phyloP scores from a whole-genome alignment of 2,113 vertebrate species.

The Myxocyprinus asiaticus region DNA sequence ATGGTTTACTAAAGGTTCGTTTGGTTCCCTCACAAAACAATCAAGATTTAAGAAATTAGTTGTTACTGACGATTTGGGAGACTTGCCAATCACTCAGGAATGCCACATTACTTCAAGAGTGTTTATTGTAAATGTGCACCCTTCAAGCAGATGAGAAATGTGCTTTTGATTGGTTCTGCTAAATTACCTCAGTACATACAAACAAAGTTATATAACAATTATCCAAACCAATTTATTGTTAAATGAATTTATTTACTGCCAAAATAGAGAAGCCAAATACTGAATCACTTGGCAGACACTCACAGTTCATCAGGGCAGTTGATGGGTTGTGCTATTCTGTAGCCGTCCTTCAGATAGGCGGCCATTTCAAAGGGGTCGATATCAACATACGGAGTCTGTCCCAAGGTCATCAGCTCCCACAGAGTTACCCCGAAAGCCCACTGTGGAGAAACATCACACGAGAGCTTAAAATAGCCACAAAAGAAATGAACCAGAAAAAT shows the following conservation, averaged over 20 bases:
- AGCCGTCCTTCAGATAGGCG: conserved; percentile 96
- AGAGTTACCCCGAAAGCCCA: conserved; percentile 97
- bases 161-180: too few relatives aligned
- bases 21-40: not conserved
- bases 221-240: too few relatives aligned
- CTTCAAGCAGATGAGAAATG: too few relatives aligned
- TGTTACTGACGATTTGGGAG: conserved; percentile 10
- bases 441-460: conserved; percentile 67
- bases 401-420: conserved; percentile 98
- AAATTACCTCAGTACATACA: too few relatives aligned
- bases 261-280: not conserved
- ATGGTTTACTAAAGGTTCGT: too few relatives aligned
- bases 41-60: conserved; percentile 8
- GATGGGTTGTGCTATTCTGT: conserved; percentile 98
- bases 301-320: conserved; percentile 99
- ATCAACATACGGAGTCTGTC: conserved; percentile 96
- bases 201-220: not conserved
- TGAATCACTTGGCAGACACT: conserved; percentile 59
- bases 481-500: not conserved
- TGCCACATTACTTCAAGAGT: not conserved
- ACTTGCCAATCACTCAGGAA: not conserved
- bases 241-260: too few relatives aligned
- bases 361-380: conserved; percentile 99
- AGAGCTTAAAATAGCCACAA: not conserved
- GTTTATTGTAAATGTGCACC: not conserved